Percentiles rank a stretch among this genome's conserved stretches.
These are phyloP conservation scores for Neoaliturus tenellus DNA, from an alignment of 2,888 invertebrate genomes.

Conservation along the genomic window DNA sequence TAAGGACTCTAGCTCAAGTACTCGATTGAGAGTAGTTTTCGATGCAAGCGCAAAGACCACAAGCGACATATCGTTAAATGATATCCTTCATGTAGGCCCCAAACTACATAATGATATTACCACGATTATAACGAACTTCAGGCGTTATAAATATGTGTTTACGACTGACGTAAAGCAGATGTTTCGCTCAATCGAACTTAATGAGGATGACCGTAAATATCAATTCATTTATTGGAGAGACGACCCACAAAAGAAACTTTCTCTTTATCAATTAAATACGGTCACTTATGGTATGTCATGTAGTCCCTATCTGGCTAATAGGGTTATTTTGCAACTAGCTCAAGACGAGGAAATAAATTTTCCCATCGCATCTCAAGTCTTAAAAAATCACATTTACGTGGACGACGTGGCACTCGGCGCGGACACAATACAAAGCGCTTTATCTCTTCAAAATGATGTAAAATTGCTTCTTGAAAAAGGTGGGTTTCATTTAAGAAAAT, in stretches of 20 bases:
- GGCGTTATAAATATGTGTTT: too few relatives aligned
- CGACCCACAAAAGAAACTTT: too few relatives aligned
- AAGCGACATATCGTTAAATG: background rate
- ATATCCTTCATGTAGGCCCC: too few relatives aligned
- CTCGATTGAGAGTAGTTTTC: too few relatives aligned
- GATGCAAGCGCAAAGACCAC: background rate
- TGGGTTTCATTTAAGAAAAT: slow-evolving; percentile 4
- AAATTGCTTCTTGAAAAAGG: background rate
- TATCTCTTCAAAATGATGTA: slow-evolving; percentile 19
- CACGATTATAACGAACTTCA: too few relatives aligned
- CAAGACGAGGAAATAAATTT: slow-evolving; percentile 3
- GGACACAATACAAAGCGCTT: slow-evolving; percentile 14
- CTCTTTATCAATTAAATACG: too few relatives aligned
- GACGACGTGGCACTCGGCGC: slow-evolving; percentile 23
- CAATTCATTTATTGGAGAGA: too few relatives aligned
- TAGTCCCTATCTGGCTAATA: background rate
- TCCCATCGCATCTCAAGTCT: background rate
- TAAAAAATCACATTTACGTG: background rate
- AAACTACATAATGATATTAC: background rate
- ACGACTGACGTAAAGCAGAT: too few relatives aligned
- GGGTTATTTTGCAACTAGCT: background rate
- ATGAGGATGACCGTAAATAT: too few relatives aligned
- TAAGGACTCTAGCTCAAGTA: background rate
- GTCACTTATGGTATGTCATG: background rate
- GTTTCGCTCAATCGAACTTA: too few relatives aligned